Percentiles rank a stretch among this genome's conserved stretches.
Conservation (phyloP, 2,888 invertebrate genomes). For the Bruchidius siliquastri region DNA sequence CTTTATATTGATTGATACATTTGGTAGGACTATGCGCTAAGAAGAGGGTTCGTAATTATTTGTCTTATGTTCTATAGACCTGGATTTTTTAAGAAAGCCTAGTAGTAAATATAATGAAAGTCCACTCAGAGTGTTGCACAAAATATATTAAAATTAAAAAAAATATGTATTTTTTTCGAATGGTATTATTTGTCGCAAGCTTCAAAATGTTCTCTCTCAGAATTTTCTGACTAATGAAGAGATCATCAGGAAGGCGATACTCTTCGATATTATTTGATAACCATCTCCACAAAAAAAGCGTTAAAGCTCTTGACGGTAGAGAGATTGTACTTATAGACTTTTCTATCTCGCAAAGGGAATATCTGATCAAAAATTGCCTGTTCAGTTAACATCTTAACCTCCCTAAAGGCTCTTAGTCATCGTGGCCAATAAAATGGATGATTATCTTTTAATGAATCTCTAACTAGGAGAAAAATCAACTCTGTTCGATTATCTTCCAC, state of each 20-base stretch:
- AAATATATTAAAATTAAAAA: too few relatives aligned
- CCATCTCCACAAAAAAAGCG: background rate
- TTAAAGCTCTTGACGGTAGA: background rate
- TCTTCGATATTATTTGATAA: background rate
- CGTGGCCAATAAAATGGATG: background rate
- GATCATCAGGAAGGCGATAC: background rate
- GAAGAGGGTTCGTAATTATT: too few relatives aligned
- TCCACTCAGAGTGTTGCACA: too few relatives aligned
- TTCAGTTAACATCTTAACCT: background rate
- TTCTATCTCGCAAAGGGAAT: background rate
- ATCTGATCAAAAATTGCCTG: background rate
- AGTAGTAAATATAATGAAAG: too few relatives aligned
- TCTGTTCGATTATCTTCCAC: background rate
- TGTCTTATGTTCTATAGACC: too few relatives aligned
- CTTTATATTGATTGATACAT: too few relatives aligned
- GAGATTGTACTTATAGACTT: background rate
- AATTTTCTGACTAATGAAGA: background rate
- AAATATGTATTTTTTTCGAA: too few relatives aligned
- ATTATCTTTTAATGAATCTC: conserved; percentile 18
- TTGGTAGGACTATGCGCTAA: too few relatives aligned
- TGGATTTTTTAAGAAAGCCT: too few relatives aligned
- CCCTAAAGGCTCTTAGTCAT: conserved; percentile 3
- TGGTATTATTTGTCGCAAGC: too few relatives aligned
- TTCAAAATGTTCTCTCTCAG: background rate
- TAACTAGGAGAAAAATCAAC: conserved; percentile 5